These are phyloP conservation scores for Pithys albifrons DNA, from an alignment of 2,113 vertebrate genomes.

Conservation along the genomic window DNA sequence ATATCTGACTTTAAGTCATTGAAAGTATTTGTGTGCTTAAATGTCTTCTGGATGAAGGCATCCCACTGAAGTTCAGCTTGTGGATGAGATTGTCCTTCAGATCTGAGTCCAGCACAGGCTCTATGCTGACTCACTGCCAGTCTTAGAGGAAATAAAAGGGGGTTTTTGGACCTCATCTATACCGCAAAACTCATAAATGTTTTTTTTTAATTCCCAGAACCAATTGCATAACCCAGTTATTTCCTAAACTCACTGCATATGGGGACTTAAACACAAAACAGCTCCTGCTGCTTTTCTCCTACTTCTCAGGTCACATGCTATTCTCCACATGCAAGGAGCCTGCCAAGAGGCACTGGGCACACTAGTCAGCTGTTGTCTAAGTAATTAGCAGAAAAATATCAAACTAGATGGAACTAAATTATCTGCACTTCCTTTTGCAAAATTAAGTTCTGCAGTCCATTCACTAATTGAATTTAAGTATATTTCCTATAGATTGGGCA, in stretches of 20 bases:
- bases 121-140: background rate
- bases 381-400: background rate
- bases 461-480: background rate
- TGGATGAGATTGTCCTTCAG: background rate
- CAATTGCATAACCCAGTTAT: background rate
- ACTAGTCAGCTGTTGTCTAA: background rate
- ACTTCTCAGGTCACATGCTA: background rate
- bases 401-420: background rate
- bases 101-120: background rate
- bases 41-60: background rate
- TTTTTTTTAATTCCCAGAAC: background rate
- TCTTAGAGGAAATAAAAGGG: background rate
- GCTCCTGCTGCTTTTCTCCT: background rate
- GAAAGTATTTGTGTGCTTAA: background rate
- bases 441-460: background rate
- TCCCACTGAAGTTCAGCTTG: background rate
- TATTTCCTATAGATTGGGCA: background rate
- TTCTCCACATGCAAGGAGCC: rapidly evolving
- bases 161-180: background rate
- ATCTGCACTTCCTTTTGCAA: background rate
- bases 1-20: background rate
- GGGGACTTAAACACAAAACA: background rate
- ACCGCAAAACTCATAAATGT: background rate
- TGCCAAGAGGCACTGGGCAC: background rate
- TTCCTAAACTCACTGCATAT: background rate